phyloP scores from a whole-genome alignment of 2,113 vertebrate genomes.

The Antennarius striatus region DNA sequence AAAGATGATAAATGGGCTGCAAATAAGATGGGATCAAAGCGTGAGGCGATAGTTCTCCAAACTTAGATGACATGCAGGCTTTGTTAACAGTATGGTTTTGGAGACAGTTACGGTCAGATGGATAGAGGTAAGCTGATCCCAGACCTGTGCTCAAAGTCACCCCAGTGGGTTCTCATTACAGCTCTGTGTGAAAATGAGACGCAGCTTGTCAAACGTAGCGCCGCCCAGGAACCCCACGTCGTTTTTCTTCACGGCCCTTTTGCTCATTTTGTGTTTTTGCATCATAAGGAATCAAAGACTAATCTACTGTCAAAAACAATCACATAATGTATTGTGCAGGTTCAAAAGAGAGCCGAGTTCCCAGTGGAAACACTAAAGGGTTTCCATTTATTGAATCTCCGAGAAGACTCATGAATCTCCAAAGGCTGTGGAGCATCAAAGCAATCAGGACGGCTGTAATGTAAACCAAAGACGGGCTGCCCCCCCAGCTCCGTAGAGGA shows the following conservation, averaged over 20 bases:
- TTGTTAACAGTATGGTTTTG: slow-evolving; percentile 37
- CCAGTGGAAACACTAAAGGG: slow-evolving; percentile 47
- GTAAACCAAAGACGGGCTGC: slow-evolving; percentile 26
- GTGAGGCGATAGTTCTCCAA: slow-evolving; percentile 5
- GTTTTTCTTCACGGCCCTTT: slow-evolving; percentile 11
- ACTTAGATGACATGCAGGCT: slow-evolving; percentile 22
- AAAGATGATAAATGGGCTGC: neutral
- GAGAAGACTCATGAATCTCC: slow-evolving; percentile 24
- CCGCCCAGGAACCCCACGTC: slow-evolving; percentile 35
- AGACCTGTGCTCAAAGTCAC: slow-evolving; percentile 43
- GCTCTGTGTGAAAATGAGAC: slow-evolving; percentile 80
- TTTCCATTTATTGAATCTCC: slow-evolving; percentile 40
- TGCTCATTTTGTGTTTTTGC: slow-evolving; percentile 25
- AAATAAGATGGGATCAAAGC: neutral
- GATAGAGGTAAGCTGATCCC: slow-evolving; percentile 62
- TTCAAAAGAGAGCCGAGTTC: slow-evolving; percentile 27
- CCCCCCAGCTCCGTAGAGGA: neutral
- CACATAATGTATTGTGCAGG: slow-evolving; percentile 27
- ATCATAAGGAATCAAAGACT: slow-evolving; percentile 42
- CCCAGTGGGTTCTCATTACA: slow-evolving; percentile 82
- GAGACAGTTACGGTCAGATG: slow-evolving; percentile 45
- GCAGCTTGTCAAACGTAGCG: slow-evolving; percentile 65
- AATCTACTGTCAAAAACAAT: slow-evolving; percentile 60
- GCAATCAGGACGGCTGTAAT: slow-evolving; percentile 8
- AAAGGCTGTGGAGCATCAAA: slow-evolving; percentile 25